These are phyloP conservation scores for Chesias legatella DNA, from an alignment of 2,888 invertebrate genomes.

Conservation along the genomic window DNA sequence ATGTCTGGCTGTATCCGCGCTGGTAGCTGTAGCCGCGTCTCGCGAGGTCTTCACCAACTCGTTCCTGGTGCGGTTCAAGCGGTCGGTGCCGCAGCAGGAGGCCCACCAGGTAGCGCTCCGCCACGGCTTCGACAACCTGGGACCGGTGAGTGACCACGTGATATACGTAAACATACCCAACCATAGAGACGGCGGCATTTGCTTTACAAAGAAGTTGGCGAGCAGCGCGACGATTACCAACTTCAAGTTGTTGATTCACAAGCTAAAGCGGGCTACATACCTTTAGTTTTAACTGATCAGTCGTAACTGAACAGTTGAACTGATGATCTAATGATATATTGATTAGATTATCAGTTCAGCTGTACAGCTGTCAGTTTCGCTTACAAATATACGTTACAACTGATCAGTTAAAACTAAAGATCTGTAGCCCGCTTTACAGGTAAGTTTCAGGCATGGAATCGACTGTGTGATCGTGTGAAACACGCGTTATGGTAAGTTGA, in stretches of 20 bases:
- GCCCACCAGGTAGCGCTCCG: constrained; percentile 91
- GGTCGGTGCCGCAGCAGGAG: constrained; percentile 86
- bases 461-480: constrained; percentile 4
- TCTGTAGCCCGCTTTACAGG: no score
- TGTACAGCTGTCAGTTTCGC: no score
- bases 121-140: constrained; percentile 96
- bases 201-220: constrained; percentile 24
- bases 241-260: not conserved
- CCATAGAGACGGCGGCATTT: constrained; percentile 33
- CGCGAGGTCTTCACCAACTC: constrained; percentile 95
- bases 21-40: constrained; percentile 62
- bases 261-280: no score
- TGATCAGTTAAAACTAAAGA: no score
- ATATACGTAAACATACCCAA: constrained; percentile 71
- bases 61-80: constrained; percentile 94
- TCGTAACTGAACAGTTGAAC: no score
- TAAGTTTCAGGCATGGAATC: no score
- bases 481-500: no score
- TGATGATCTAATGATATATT: no score
- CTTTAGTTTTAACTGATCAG: no score
- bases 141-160: constrained; percentile 90
- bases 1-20: constrained; percentile 66
- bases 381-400: no score
- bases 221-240: constrained; percentile 19
- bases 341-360: no score